Evolutionary conservation across 2,888 invertebrate species (phyloP), one percentile per base, ranked within the genome.

Genomic region (Lottia scabra): DNA sequence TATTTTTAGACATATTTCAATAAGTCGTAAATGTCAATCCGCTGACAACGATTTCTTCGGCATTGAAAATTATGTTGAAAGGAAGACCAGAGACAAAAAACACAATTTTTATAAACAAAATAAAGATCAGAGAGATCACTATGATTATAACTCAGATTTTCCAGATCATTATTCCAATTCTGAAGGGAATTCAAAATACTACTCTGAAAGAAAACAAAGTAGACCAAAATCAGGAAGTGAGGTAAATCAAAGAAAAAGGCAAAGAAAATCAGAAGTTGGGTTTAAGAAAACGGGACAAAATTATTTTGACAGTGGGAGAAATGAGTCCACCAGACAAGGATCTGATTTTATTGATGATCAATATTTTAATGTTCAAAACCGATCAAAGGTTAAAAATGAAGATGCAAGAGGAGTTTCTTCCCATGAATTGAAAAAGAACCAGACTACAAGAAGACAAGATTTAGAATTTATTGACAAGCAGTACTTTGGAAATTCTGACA

Each of bases 381-480:
- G 16, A 23, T 10, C 19, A 56, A 12, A 56, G 5, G 19, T 23
- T 56, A 19, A 19, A 23, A 56, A 10, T 23, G 12, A 56, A 3
- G 10, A 2, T 56, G 5, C 10, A 8, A 10, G 38, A 38, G 4
- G 10, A 10, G 8, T 23, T 23, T 12, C 19, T 56, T 19, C 19
- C 13, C 12, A 19, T 23, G 19, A 56, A 56, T 23, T 23, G 23
- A 38, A 38, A 8, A 4, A 56, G 23, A 56, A 56, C 8, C 19
- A 3, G 4, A 26, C 16, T 16, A 44, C 15, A 63, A 56, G 66
- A 27, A 26, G 16, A 2, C n/a, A 15, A 62, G 26, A 44, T 27
- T 43, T 12, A 1, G 71, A 45, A 67, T 63, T 63, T 19, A 63
- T 73, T 71, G 73, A 75, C 63, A 71, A 75, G 44, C 75, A 75